phyloP scores from a whole-genome alignment of 2,797 vertebrate genomes.

The Emys orbicularis region DNA sequence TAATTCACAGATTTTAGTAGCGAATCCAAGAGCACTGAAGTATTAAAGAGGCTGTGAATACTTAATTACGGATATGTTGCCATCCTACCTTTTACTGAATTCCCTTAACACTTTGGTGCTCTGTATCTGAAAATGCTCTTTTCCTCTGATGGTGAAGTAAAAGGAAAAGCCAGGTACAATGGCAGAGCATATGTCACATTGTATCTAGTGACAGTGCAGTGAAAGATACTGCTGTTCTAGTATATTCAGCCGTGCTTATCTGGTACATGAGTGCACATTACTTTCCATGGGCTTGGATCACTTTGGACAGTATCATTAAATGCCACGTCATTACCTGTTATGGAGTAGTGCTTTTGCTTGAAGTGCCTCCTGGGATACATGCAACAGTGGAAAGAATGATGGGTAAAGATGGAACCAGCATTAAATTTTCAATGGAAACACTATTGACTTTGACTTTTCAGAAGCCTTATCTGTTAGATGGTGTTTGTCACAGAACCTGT shows the following conservation, averaged over 20 bases:
- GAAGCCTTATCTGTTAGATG: constrained; percentile 92
- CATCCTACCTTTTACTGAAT: constrained; percentile 78
- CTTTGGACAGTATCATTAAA: constrained; percentile 99
- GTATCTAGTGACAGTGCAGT: constrained; percentile 91
- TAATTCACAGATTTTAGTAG: constrained; percentile 84
- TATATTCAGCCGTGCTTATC: constrained; percentile 93
- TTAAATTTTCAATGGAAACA: constrained; percentile 95
- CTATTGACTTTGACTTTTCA: constrained; percentile 98
- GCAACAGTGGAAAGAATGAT: constrained; percentile 85
- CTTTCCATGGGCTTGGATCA: constrained; percentile 93
- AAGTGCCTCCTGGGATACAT: constrained; percentile 84
- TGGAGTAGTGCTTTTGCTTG: constrained; percentile 92
- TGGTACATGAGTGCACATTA: constrained; percentile 91
- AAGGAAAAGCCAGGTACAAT: constrained; percentile 83
- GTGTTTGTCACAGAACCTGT: constrained; percentile 96
- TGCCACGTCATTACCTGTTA: constrained; percentile 97
- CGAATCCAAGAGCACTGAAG: constrained; percentile 80
- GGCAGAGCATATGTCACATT: constrained; percentile 91
- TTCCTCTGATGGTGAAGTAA: constrained; percentile 77
- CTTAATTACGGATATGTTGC: constrained; percentile 81
- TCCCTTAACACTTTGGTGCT: constrained; percentile 74
- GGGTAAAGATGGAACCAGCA: constrained; percentile 92
- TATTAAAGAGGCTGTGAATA: constrained; percentile 86
- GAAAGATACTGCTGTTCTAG: constrained; percentile 89
- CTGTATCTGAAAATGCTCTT: constrained; percentile 79